These are phyloP conservation scores for Electrona antarctica DNA, from an alignment of 2,113 vertebrate genomes.

Conservation along the genomic window DNA sequence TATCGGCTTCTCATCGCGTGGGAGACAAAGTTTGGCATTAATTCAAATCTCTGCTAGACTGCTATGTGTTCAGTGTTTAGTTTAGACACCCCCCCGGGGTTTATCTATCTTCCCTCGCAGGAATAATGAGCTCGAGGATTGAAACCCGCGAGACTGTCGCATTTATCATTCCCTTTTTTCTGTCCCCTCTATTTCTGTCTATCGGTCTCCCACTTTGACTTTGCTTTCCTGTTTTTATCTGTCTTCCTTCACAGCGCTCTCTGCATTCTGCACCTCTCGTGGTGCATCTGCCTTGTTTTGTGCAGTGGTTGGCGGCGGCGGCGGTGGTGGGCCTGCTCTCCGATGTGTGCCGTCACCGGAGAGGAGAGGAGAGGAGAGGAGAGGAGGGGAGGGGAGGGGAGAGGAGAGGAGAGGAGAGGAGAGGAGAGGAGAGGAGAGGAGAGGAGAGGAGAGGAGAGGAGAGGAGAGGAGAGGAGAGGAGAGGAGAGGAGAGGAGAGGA, in stretches of 20 bases:
- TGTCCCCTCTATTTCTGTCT: not conserved
- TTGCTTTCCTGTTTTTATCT: not conserved
- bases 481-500: constrained; percentile 29
- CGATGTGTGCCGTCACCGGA: not conserved
- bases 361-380: constrained; percentile 35
- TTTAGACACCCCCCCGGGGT: no score
- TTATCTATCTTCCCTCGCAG: no score
- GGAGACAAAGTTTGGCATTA: not conserved
- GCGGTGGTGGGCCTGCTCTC: no score
- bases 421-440: constrained; percentile 36
- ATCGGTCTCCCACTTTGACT: not conserved
- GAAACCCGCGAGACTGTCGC: no score
- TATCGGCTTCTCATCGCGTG: no score
- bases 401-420: constrained; percentile 34
- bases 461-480: constrained; percentile 35
- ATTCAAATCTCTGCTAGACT: constrained; percentile 25
- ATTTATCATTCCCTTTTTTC: no score
- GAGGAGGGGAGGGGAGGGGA: constrained; percentile 35
- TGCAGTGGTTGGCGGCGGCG: no score
- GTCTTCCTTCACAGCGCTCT: not conserved
- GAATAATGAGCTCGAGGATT: no score
- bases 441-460: constrained; percentile 36
- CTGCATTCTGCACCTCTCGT: not conserved
- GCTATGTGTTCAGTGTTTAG: constrained; percentile 39
- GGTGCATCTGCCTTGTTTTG: not conserved